phyloP scores from a whole-genome alignment of 30 jellyfish, hydroid and myxozoan species.

The Aurelia coerulea region DNA sequence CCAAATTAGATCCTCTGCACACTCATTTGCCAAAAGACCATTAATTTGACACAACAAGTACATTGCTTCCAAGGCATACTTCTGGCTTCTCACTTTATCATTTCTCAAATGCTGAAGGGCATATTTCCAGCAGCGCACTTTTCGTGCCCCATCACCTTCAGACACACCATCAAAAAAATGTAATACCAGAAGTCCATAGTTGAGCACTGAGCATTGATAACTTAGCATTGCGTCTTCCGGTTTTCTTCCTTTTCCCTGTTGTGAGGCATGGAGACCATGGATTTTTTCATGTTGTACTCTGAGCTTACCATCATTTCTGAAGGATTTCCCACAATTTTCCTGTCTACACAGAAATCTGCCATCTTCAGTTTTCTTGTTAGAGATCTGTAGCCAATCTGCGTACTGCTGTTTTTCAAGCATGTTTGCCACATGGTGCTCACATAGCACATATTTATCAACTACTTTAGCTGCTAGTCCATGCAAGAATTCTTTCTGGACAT shows the following conservation, averaged over 20 bases:
- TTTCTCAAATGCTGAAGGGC: slow-evolving; percentile 28
- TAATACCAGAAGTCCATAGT: slow-evolving; percentile 28
- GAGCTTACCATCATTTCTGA: too few species aligned
- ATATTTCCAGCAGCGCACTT: slow-evolving; percentile 43
- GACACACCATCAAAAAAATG: slow-evolving; percentile 44
- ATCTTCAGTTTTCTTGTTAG: too few species aligned
- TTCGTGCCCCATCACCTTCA: slow-evolving; percentile 55
- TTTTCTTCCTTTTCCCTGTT: slow-evolving; percentile 1
- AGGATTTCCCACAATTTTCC: too few species aligned
- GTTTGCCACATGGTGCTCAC: not conserved
- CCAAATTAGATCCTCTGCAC: slow-evolving; percentile 42
- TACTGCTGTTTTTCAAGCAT: slow-evolving; percentile 14
- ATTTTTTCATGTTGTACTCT: too few species aligned
- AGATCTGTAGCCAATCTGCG: slow-evolving; percentile 8
- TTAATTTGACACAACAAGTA: slow-evolving; percentile 26
- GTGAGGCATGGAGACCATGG: too few species aligned
- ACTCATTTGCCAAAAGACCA: slow-evolving; percentile 25
- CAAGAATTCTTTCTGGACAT: slow-evolving; percentile 12
- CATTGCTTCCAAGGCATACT: slow-evolving; percentile 54
- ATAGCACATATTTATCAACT: slow-evolving; percentile 6
- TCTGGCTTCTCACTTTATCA: slow-evolving; percentile 36
- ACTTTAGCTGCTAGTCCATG: slow-evolving; percentile 4
- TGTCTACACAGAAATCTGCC: too few species aligned
- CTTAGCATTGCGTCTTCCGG: not conserved
- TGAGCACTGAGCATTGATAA: slow-evolving; percentile 33